These are phyloP conservation scores for Mesorhabditis spiculigera DNA, from an alignment of 2,888 invertebrate genomes.

Conservation along the genomic window DNA sequence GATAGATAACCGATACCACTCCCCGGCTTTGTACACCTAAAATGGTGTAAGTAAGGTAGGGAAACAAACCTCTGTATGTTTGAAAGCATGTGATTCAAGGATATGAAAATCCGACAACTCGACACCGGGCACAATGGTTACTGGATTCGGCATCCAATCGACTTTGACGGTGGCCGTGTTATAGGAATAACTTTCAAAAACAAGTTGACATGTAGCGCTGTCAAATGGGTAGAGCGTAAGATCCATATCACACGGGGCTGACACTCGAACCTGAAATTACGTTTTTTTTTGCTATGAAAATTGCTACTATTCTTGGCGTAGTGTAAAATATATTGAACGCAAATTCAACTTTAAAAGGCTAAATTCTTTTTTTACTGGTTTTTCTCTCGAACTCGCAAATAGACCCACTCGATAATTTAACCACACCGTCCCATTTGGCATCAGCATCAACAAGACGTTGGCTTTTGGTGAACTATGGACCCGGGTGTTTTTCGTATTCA, in stretches of 20 bases:
- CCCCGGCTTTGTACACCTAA: conserved; percentile 45
- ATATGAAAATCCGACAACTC: conserved; percentile 46
- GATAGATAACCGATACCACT: conserved; percentile 53
- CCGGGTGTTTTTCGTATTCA: conserved; percentile 47
- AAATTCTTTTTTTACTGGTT: background rate
- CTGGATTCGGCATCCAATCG: conserved; percentile 47
- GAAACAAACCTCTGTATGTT: conserved; percentile 41
- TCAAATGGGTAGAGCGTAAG: conserved; percentile 52
- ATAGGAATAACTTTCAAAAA: conserved; percentile 51
- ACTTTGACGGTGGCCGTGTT: conserved; percentile 54
- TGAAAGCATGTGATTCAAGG: conserved; percentile 22
- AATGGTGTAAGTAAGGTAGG: background rate
- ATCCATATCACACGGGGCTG: conserved; percentile 51
- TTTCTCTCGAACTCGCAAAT: background rate
- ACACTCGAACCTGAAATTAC: conserved; percentile 42
- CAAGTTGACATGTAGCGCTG: conserved; percentile 11
- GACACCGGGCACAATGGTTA: conserved; percentile 42
- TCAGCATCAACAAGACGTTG: conserved; percentile 52
- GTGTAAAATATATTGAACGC: too few species aligned
- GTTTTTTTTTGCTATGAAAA: too few species aligned
- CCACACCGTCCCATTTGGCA: conserved; percentile 54
- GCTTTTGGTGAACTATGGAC: conserved; percentile 51
- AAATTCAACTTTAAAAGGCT: too few species aligned
- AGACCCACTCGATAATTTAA: conserved; percentile 47
- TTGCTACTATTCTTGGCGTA: too few species aligned